These are phyloP conservation scores for Yponomeuta malinellus DNA, from an alignment of 2,888 invertebrate species.

Conservation along the genomic window DNA sequence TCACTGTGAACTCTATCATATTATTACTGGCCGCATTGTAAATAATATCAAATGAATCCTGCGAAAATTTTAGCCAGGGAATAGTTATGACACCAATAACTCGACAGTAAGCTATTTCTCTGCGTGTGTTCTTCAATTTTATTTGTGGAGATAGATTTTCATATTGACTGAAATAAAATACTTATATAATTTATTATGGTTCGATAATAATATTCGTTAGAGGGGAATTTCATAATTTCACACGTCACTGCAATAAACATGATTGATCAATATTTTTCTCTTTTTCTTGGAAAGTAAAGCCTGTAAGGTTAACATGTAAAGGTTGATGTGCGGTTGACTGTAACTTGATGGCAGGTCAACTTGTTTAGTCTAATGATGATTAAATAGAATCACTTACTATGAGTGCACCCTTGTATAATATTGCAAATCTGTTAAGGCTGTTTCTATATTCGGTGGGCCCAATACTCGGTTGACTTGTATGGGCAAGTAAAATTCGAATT, in stretches of 20 bases:
- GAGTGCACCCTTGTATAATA: conserved; percentile 45
- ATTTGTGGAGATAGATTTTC: conserved; percentile 44
- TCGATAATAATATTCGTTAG: neutral
- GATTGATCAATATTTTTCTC: too few relatives aligned
- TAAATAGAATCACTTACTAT: neutral
- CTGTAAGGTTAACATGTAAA: too few relatives aligned
- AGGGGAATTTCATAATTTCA: too few relatives aligned
- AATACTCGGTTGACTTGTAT: conserved; percentile 74
- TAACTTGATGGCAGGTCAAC: too few relatives aligned
- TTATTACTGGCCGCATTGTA: conserved; percentile 37
- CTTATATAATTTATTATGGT: neutral
- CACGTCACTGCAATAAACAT: too few relatives aligned
- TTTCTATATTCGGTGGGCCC: conserved; percentile 65
- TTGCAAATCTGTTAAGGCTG: conserved; percentile 45
- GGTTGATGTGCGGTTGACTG: too few relatives aligned
- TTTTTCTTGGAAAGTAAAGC: too few relatives aligned
- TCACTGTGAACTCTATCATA: conserved; percentile 49
- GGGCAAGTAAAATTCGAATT: conserved; percentile 76
- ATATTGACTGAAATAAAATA: conserved; percentile 43
- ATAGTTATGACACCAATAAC: conserved; percentile 59
- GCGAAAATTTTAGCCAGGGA: conserved; percentile 57
- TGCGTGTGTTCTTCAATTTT: conserved; percentile 48
- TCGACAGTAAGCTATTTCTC: conserved; percentile 58
- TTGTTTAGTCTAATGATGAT: neutral
- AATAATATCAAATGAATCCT: conserved; percentile 54